phyloP scores from a whole-genome alignment of 2,797 vertebrate species.

The Sebastiscus albofasciatus region DNA sequence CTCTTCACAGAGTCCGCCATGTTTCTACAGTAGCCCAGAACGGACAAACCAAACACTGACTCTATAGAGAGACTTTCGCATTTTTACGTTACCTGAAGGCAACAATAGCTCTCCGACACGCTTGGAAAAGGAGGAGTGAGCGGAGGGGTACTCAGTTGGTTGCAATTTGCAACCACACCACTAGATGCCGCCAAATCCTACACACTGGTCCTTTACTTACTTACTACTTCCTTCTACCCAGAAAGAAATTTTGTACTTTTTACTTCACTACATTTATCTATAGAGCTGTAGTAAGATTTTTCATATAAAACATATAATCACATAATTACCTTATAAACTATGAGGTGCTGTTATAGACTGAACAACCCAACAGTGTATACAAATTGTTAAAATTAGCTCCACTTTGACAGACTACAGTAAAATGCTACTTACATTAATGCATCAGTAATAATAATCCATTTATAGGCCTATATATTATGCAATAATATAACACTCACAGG shows the following conservation, averaged over 20 bases:
- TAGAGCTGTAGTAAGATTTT: neutral
- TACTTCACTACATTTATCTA: neutral
- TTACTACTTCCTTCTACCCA: neutral
- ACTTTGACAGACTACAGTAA: neutral
- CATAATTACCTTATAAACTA: neutral
- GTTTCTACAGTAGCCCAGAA: too few relatives aligned
- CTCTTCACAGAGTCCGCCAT: too few relatives aligned
- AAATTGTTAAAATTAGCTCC: too few relatives aligned
- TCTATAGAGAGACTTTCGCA: too few relatives aligned
- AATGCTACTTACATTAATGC: neutral
- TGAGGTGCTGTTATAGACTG: neutral
- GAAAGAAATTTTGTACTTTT: neutral
- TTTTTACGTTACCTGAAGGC: too few relatives aligned
- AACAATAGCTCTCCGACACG: too few relatives aligned
- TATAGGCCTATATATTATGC: rapidly evolving
- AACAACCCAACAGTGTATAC: neutral
- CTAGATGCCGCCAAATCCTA: too few relatives aligned
- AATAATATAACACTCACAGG: neutral
- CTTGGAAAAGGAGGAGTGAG: too few relatives aligned
- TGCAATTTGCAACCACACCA: too few relatives aligned
- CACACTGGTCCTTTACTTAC: rapidly evolving
- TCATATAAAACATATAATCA: neutral
- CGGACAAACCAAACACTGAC: too few relatives aligned
- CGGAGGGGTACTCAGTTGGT: too few relatives aligned
- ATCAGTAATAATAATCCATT: neutral